Percentiles rank a stretch among this genome's conserved stretches.
These are phyloP conservation scores for Characodon lateralis DNA, from an alignment of 2,797 vertebrate species.

Conservation along the genomic window DNA sequence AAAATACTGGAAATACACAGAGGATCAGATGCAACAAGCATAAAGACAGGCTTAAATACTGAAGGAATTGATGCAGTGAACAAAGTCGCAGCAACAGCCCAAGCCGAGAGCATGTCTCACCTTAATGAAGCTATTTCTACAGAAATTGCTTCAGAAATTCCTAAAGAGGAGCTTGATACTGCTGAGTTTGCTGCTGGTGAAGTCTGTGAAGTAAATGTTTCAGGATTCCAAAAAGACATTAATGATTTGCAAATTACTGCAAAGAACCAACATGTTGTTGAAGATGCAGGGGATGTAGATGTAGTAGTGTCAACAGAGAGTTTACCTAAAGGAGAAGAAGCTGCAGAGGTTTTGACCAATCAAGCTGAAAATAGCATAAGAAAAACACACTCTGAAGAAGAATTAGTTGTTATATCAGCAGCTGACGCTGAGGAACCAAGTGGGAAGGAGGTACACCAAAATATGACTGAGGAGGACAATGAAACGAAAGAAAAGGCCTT, in stretches of 20 bases:
- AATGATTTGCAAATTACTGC: slow-evolving; percentile 27
- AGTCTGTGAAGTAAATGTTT: slow-evolving; percentile 37
- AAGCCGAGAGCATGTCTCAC: slow-evolving; percentile 62
- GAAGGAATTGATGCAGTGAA: slow-evolving; percentile 52
- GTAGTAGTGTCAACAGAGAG: slow-evolving; percentile 6
- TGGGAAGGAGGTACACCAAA: slow-evolving; percentile 5
- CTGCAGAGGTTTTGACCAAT: slow-evolving; percentile 5
- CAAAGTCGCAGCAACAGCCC: slow-evolving; percentile 37
- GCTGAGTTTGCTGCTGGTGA: slow-evolving; percentile 54
- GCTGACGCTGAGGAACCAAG: slow-evolving; percentile 25
- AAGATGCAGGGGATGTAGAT: slow-evolving; percentile 25
- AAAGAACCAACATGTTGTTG: slow-evolving; percentile 18
- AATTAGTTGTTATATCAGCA: slow-evolving; percentile 8
- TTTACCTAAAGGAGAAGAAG: not conserved
- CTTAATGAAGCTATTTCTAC: slow-evolving; percentile 55
- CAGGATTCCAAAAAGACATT: slow-evolving; percentile 29
- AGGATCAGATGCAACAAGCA: slow-evolving; percentile 49
- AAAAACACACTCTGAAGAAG: slow-evolving; percentile 15
- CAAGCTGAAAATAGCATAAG: slow-evolving; percentile 24
- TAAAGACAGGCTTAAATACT: slow-evolving; percentile 45
- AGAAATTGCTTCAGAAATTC: slow-evolving; percentile 58
- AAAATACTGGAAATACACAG: slow-evolving; percentile 55
- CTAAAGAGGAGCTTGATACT: slow-evolving; percentile 45
- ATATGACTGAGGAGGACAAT: slow-evolving; percentile 13
- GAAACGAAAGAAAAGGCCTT: slow-evolving; percentile 4